A percentile compares a stretch with the other conserved stretches of the same genome.
These are phyloP conservation scores for Mizuhopecten yessoensis DNA, from an alignment of 1,140 invertebrate genomes.

Conservation along the genomic window DNA sequence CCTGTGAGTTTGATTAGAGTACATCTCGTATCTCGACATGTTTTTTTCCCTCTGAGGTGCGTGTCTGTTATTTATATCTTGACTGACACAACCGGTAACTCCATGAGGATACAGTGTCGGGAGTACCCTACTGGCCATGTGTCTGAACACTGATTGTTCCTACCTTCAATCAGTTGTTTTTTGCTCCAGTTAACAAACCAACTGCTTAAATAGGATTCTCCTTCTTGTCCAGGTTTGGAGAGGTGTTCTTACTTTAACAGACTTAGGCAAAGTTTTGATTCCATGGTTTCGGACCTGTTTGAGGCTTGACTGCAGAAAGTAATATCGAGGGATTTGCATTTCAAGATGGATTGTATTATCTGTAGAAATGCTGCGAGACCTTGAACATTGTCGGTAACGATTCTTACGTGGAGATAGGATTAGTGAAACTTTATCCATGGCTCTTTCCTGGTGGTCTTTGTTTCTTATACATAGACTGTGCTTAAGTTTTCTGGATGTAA, in stretches of 20 bases:
- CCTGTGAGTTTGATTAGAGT: conserved; percentile 12
- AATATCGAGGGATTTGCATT: neutral
- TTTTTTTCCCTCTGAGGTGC: neutral
- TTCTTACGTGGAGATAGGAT: neutral
- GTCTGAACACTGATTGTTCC: neutral
- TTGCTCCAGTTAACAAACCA: neutral
- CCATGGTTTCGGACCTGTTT: neutral
- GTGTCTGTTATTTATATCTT: neutral
- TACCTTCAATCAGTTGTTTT: neutral
- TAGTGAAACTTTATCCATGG: neutral
- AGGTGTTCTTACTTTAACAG: neutral
- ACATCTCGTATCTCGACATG: neutral
- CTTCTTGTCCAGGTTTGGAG: neutral
- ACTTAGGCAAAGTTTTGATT: neutral
- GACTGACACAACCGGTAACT: neutral
- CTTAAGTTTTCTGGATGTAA: no score
- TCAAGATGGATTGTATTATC: neutral
- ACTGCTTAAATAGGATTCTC: neutral
- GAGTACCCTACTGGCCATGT: neutral
- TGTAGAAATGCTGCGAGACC: neutral
- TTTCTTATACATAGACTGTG: neutral
- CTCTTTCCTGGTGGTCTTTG: neutral
- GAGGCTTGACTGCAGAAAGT: neutral
- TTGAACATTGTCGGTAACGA: neutral
- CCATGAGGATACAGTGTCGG: neutral